A percentile compares a stretch with the other conserved stretches of the same genome.
Evolutionary conservation across 2,797 vertebrate genomes (phyloP).

Genomic region (Morelia viridis): DNA sequence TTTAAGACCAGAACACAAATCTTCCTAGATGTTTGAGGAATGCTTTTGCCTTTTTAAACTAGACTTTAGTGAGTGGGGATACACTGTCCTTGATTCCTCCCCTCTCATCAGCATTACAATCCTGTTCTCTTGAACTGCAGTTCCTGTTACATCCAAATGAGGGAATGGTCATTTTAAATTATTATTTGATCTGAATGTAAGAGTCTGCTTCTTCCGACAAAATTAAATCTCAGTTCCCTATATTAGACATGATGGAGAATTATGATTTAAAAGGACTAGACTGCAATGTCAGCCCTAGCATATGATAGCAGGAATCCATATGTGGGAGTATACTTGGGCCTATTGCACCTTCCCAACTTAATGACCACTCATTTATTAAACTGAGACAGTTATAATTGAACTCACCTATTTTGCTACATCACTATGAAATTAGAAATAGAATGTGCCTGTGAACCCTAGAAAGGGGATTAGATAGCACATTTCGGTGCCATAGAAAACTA

Average conservation of each 20-base stretch:
- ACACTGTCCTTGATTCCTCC: neutral
- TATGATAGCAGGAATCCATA: neutral
- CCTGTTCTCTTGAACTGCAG: neutral
- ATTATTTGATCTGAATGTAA: neutral
- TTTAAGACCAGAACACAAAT: neutral
- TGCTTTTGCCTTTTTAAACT: neutral
- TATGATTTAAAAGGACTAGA: neutral
- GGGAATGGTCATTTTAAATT: neutral
- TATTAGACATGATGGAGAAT: neutral
- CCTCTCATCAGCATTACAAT: neutral
- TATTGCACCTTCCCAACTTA: neutral
- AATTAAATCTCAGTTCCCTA: neutral
- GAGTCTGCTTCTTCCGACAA: neutral
- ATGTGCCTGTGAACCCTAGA: slow-evolving; percentile 26
- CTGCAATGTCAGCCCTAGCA: neutral
- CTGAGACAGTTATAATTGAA: neutral
- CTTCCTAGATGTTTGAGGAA: neutral
- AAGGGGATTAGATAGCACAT: slow-evolving; percentile 44
- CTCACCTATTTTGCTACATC: no score
- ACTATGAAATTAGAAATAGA: slow-evolving; percentile 17
- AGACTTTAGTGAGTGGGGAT: neutral
- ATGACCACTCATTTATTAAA: neutral
- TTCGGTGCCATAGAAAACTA: slow-evolving; percentile 36
- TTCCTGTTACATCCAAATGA: neutral
- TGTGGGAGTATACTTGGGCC: no score